phyloP scores from a whole-genome alignment of 2,113 vertebrate genomes.

The Stictonetta naevosa region DNA sequence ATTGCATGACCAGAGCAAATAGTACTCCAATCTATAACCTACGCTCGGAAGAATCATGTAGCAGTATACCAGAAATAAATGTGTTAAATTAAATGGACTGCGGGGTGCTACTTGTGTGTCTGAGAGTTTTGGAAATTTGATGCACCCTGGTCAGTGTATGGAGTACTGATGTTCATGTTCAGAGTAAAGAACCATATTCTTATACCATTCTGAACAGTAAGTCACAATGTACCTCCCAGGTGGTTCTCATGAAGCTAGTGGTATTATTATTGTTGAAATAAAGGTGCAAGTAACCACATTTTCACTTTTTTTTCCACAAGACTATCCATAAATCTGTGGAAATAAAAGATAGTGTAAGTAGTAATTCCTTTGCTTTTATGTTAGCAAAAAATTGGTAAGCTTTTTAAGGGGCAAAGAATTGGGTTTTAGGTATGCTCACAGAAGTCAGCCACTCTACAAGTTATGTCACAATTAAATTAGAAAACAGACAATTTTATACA shows the following conservation, averaged over 20 bases:
- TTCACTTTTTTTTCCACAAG: rapidly evolving
- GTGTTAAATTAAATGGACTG: not conserved
- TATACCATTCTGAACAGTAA: not conserved
- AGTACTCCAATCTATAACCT: not conserved
- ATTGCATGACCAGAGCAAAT: not conserved
- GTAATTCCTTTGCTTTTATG: not conserved
- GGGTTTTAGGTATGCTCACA: not conserved
- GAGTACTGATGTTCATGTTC: not conserved
- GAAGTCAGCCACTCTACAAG: not conserved
- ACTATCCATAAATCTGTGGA: not conserved
- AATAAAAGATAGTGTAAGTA: not conserved
- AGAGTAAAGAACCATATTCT: not conserved
- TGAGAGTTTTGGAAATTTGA: not conserved
- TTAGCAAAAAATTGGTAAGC: not conserved
- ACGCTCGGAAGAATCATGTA: not conserved
- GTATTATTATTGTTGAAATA: not conserved
- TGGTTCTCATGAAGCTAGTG: not conserved
- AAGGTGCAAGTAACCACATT: not conserved
- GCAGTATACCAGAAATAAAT: not conserved
- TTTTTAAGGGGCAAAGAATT: not conserved
- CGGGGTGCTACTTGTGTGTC: not conserved
- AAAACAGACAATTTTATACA: not conserved
- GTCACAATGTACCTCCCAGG: not conserved
- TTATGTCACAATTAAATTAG: not conserved
- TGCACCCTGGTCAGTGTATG: not conserved